Evolutionary conservation across 2,888 invertebrate genomes (phyloP).

Genomic region (Tipula confusa): DNA sequence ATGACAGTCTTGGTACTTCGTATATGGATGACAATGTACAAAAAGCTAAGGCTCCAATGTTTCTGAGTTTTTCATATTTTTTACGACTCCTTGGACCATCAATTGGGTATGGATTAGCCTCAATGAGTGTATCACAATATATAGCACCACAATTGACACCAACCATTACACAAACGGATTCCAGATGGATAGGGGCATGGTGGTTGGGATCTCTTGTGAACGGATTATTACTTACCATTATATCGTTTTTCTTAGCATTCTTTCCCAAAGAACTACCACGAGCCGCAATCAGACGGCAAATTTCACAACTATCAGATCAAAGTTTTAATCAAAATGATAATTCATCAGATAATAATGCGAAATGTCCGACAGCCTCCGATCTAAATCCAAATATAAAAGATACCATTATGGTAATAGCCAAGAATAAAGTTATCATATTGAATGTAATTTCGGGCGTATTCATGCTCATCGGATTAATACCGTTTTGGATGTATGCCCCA

Average conservation of each 20-base stretch:
- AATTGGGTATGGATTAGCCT: conserved; percentile 56
- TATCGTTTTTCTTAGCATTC: conserved; percentile 51
- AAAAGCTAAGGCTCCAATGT: conserved; percentile 56
- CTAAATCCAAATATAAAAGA: conserved; percentile 44
- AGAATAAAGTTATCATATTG: neutral
- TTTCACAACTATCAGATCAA: conserved; percentile 16
- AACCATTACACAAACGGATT: conserved; percentile 57
- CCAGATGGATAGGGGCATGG: conserved; percentile 68
- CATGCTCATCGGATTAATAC: conserved; percentile 56
- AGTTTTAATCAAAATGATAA: neutral
- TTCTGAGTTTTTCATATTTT: conserved; percentile 49
- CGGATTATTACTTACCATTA: conserved; percentile 54
- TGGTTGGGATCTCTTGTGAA: conserved; percentile 63
- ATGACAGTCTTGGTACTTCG: conserved; percentile 50
- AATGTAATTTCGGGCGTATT: neutral
- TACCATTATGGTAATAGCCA: conserved; percentile 34
- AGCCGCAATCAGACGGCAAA: conserved; percentile 52
- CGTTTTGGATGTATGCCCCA: conserved; percentile 66
- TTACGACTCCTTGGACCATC: conserved; percentile 59
- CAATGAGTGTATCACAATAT: conserved; percentile 56
- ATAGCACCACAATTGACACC: conserved; percentile 56
- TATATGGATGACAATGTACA: conserved; percentile 64
- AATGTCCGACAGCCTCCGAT: conserved; percentile 56
- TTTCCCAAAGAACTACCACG: conserved; percentile 61
- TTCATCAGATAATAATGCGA: conserved; percentile 56